Evolutionary conservation across 2,113 vertebrate species (phyloP).

Genomic region (Ondatra zibethicus): DNA sequence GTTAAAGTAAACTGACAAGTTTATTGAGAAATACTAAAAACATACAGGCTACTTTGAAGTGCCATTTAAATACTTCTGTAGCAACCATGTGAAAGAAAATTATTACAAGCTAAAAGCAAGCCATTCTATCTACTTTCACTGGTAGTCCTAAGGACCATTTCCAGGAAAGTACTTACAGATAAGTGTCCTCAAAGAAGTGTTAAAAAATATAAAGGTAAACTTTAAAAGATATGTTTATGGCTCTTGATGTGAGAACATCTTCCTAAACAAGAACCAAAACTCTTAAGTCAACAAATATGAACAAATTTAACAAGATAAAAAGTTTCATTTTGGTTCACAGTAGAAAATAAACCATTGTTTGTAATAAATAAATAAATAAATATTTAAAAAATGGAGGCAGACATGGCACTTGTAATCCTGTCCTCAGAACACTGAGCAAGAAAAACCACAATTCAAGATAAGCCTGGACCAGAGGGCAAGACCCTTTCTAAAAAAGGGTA

Average conservation of each 20-base stretch:
- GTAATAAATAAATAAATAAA: neutral
- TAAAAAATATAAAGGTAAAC: constrained; percentile 18
- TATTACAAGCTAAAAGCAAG: neutral
- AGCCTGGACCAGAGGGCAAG: neutral
- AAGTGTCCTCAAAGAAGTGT: neutral
- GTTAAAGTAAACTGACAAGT: constrained; percentile 36
- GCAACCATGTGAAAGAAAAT: neutral
- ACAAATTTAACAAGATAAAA: constrained; percentile 5
- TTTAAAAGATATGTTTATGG: neutral
- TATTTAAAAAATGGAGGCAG: neutral
- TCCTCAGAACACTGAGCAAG: neutral
- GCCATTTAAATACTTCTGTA: constrained; percentile 24
- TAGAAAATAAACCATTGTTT: neutral
- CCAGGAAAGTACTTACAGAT: neutral
- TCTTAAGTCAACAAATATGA: neutral
- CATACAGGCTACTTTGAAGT: constrained; percentile 36
- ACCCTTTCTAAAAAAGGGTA: neutral
- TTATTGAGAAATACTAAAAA: constrained; percentile 54
- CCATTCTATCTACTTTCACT: neutral
- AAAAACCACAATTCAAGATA: neutral
- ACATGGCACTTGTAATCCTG: neutral
- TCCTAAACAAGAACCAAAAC: constrained; percentile 43
- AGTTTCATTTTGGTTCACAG: neutral
- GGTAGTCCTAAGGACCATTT: neutral
- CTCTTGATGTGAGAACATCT: neutral